Base-by-base conservation (phyloP, 2,113 vertebrate genomes). In the Crotalus viridis region DNA sequence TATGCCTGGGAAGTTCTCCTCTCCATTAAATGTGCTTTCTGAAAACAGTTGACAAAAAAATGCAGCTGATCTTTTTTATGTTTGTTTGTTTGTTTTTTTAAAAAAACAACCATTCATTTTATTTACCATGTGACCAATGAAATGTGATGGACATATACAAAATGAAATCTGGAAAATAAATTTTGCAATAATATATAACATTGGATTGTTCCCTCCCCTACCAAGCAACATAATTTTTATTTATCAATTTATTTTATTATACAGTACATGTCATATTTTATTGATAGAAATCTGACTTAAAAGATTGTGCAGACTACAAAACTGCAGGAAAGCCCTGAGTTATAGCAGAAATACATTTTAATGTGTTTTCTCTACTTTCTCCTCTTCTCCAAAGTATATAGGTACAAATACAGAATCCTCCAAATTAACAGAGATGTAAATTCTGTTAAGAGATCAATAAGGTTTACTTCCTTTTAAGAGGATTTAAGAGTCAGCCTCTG, bases 21-120 rank as follows among this genome's bases (percentile, higher is more conserved):
- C 17, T 28, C 48, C 57, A 89, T 33, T 85, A 90, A 87, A 59
- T 33, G 59, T 64, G 10, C 33, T 57, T 12, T 55, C 81, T 26
- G 39, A 92, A 92, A 93, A 90, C 56, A 90, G 39, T 48, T 85
- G 55, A 57, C 28, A 55, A 55, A 85, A 74, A 33, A 55, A 61
- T 74, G n/a, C 48, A 69, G 26, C 74, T 93, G n/a, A 33, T 85
- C 9, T 55, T 81, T 92, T 52, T 69, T n/a, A n/a, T 92, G 48
- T 51, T 51, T 46, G 43, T 51, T 51, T 48, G 39, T 39, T 39
- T 39, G 2, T 39, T 52, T 69, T 69, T 69, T 92, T 21, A 9
- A 10, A 88, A 51, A 43, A 43, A 43, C 0, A 43, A 39, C 7
- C 61, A 13, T 4, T 15, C 54, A 43, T 57, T 10, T 87, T 91